Evolutionary conservation across 2,888 invertebrate genomes (phyloP).

Genomic region (Heliconius erato): DNA sequence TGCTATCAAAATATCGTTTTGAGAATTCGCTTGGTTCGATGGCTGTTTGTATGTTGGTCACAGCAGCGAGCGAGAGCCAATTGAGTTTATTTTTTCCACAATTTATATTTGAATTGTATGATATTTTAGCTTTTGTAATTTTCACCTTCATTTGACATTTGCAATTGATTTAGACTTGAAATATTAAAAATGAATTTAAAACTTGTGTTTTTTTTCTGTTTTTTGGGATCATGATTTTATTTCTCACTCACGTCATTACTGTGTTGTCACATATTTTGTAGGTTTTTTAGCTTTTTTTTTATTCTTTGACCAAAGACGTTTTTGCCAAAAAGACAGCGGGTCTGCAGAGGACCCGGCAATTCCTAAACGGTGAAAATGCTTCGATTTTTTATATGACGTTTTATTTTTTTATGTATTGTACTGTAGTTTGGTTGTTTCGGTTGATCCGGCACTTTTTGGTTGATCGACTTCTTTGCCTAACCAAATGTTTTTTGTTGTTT

Average conservation of each 20-base stretch:
- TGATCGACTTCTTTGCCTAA: neutral
- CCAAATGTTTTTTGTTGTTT: neutral
- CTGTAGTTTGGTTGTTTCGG: conserved; percentile 15
- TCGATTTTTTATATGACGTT: conserved; percentile 60
- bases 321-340: conserved; percentile 78
- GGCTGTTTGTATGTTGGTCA: neutral
- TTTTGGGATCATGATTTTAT: conserved; percentile 65
- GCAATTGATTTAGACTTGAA: conserved; percentile 80
- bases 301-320: conserved; percentile 75
- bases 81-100: conserved; percentile 29
- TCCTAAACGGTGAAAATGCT: conserved; percentile 70
- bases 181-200: conserved; percentile 85
- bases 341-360: conserved; percentile 58
- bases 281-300: conserved; percentile 66
- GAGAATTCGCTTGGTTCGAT: conserved; percentile 27
- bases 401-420: conserved; percentile 50
- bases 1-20: conserved; percentile 28
- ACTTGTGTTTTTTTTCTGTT: conserved; percentile 77
- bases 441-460: neutral
- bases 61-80: neutral
- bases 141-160: conserved; percentile 71
- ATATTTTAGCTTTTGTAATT: conserved; percentile 60
- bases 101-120: conserved; percentile 47
- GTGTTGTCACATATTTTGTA: conserved; percentile 65
- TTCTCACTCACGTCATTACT: conserved; percentile 26